Conservation (phyloP, 2,888 invertebrate species). For the Archaeoteleia sp. region DNA sequence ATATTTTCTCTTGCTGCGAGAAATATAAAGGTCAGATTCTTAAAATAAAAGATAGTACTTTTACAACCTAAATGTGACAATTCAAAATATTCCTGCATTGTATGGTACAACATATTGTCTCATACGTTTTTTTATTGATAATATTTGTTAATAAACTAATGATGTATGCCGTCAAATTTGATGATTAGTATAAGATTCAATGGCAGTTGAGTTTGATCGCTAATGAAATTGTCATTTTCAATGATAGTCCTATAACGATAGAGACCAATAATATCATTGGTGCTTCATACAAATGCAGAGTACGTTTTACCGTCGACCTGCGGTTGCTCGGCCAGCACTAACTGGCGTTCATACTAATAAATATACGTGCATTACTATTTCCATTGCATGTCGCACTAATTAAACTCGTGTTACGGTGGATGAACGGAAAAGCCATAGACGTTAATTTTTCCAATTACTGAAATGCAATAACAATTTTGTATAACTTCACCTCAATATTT, state of each 20-base stretch:
- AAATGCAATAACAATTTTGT: neutral
- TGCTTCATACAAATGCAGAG: constrained; percentile 47
- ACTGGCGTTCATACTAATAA: constrained; percentile 44
- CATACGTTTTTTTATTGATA: too few relatives aligned
- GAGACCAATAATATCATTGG: constrained; percentile 25
- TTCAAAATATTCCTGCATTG: too few relatives aligned
- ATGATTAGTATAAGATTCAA: too few relatives aligned
- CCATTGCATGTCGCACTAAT: constrained; percentile 51
- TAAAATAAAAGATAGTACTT: too few relatives aligned
- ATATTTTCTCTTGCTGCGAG: too few relatives aligned
- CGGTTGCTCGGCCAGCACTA: constrained; percentile 14
- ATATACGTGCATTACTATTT: constrained; percentile 44
- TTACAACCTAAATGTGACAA: too few relatives aligned
- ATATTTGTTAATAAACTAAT: too few relatives aligned
- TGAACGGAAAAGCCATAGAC: constrained; percentile 26
- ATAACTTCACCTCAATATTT: neutral
- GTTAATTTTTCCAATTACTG: constrained; percentile 14
- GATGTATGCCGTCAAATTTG: too few relatives aligned
- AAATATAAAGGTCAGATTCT: too few relatives aligned
- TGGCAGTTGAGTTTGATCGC: constrained; percentile 68
- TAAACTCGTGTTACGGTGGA: constrained; percentile 35
- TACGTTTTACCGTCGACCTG: constrained; percentile 42
- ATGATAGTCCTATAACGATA: constrained; percentile 51
- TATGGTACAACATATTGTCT: too few relatives aligned
- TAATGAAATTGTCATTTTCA: constrained; percentile 67